Percentiles rank a stretch among this genome's conserved stretches.
phyloP scores from a whole-genome alignment of 2,888 invertebrate species.

The Tribolium freemani region DNA sequence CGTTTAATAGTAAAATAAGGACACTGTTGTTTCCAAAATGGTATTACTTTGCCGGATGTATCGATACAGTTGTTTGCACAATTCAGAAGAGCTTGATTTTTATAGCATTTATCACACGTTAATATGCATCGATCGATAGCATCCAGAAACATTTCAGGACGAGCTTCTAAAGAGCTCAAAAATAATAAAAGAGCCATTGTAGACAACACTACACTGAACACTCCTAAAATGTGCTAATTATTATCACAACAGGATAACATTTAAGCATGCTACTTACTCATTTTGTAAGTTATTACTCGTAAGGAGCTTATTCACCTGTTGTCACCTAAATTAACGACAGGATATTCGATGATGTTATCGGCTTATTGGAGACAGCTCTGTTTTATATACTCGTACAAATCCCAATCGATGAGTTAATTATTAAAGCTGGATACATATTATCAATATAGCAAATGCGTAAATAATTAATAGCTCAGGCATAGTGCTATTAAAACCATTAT shows the following conservation, averaged over 20 bases:
- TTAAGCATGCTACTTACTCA: conserved; percentile 7
- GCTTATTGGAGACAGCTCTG: not conserved
- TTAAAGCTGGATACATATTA: not conserved
- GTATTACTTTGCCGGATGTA: conserved; percentile 51
- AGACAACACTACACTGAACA: not conserved
- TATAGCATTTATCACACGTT: conserved; percentile 58
- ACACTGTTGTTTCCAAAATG: conserved; percentile 54
- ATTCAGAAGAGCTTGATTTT: conserved; percentile 50
- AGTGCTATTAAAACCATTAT: not conserved
- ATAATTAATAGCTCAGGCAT: conserved; percentile 21
- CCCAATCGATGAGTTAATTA: conserved; percentile 29
- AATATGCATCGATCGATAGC: conserved; percentile 58
- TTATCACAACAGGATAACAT: not conserved
- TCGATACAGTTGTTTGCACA: conserved; percentile 61
- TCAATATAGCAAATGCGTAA: conserved; percentile 13
- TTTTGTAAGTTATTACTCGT: not conserved
- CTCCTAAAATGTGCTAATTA: not conserved
- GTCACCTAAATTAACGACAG: not conserved
- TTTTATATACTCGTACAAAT: conserved; percentile 24
- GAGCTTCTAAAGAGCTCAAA: conserved; percentile 9
- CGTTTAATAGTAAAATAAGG: conserved; percentile 46
- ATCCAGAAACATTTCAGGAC: conserved; percentile 50
- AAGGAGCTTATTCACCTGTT: not conserved
- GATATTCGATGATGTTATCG: conserved; percentile 10
- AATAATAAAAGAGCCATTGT: not conserved